Conservation (phyloP, 2,797 vertebrate species). For the Cheirogaleus major region DNA sequence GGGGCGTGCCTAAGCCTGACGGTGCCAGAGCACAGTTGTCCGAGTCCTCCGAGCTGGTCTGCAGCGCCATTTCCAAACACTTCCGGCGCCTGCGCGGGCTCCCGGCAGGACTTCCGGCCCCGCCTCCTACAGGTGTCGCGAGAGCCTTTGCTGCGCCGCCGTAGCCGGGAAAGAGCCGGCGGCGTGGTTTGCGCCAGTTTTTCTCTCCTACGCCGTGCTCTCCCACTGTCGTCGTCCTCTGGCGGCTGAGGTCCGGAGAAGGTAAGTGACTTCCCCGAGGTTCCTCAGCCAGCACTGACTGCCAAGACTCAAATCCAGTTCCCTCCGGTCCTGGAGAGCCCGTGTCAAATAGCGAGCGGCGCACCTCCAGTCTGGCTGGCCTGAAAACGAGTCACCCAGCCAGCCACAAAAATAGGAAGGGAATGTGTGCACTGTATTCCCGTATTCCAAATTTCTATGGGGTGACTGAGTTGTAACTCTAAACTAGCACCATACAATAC, state of each 20-base stretch:
- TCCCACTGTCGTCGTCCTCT: neutral
- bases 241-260: neutral
- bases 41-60: too few species aligned
- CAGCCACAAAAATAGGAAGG: neutral
- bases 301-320: neutral
- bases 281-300: neutral
- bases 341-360: neutral
- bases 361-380: neutral
- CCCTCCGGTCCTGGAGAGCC: neutral
- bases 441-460: neutral
- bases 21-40: too few species aligned
- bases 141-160: too few species aligned
- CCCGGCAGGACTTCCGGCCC: too few species aligned
- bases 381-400: neutral
- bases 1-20: too few species aligned
- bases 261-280: neutral
- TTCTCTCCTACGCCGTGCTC: neutral
- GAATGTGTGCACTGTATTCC: neutral
- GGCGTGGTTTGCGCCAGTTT: neutral
- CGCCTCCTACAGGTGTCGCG: too few species aligned
- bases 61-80: too few species aligned
- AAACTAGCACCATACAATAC: neutral
- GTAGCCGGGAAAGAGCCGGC: too few species aligned
- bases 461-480: neutral
- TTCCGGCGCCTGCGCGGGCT: too few species aligned